These are phyloP conservation scores for Parapsyche elsis DNA, from an alignment of 1,140 invertebrate species.

Conservation along the genomic window DNA sequence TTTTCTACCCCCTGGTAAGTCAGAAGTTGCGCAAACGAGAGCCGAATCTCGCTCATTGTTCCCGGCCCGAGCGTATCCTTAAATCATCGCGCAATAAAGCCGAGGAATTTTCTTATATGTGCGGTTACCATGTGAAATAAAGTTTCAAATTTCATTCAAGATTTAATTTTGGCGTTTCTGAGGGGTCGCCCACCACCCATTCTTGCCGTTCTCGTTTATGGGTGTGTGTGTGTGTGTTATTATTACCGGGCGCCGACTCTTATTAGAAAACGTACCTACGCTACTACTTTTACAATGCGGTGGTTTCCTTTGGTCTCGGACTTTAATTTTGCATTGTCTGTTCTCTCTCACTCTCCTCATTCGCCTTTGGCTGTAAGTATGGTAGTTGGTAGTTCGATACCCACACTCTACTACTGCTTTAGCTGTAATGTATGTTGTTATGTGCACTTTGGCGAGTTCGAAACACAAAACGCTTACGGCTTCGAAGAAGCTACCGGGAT, in stretches of 20 bases:
- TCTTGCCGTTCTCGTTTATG: background rate
- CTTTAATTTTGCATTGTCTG: slow-evolving; percentile 37
- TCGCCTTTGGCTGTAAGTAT: background rate
- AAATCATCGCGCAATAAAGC: slow-evolving; percentile 55
- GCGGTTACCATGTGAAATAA: slow-evolving; percentile 55
- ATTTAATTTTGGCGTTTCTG: slow-evolving; percentile 61
- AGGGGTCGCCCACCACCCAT: slow-evolving; percentile 30
- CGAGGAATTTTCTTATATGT: slow-evolving; percentile 53
- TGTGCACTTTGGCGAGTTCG: background rate
- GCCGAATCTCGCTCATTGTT: too few species aligned
- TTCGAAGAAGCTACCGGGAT: slow-evolving; percentile 22
- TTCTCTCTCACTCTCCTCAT: slow-evolving; percentile 1
- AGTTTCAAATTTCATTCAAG: slow-evolving; percentile 66
- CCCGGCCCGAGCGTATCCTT: slow-evolving; percentile 26
- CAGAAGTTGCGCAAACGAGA: too few species aligned
- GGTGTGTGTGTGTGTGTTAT: background rate
- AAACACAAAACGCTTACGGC: slow-evolving; percentile 6
- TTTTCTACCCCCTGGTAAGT: too few species aligned
- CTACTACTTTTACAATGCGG: slow-evolving; percentile 49
- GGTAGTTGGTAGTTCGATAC: slow-evolving; percentile 4
- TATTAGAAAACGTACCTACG: slow-evolving; percentile 55
- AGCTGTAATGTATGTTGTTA: slow-evolving; percentile 11
- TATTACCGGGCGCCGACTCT: slow-evolving; percentile 30
- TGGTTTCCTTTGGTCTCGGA: slow-evolving; percentile 50
- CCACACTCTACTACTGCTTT: background rate